Percentiles rank a stretch among this genome's conserved stretches.
Conservation (phyloP, 2,113 vertebrate genomes). For the Nicator chloris region DNA sequence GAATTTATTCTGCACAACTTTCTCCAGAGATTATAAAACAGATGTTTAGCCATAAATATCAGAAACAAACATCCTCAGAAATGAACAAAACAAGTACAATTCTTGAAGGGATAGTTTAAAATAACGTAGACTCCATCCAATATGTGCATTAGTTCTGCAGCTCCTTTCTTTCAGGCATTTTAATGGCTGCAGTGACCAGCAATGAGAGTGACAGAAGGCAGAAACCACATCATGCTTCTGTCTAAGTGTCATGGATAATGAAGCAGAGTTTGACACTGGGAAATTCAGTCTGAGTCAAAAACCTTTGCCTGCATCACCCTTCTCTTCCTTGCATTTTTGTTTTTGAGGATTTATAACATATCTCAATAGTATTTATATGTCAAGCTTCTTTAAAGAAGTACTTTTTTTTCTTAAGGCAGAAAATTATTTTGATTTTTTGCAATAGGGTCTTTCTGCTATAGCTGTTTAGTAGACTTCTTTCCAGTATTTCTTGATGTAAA, state of each 20-base stretch:
- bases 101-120: background rate
- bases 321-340: background rate
- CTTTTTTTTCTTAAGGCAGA: background rate
- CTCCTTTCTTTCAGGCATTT: background rate
- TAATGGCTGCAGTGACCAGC: background rate
- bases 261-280: background rate
- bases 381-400: background rate
- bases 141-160: background rate
- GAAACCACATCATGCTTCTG: background rate
- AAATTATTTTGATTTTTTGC: background rate
- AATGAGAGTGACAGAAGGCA: background rate
- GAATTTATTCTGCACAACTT: constrained; percentile 1
- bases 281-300: background rate
- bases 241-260: background rate
- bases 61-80: background rate
- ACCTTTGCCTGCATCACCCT: background rate
- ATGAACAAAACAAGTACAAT: background rate
- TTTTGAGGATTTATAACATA: background rate
- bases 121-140: background rate
- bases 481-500: background rate
- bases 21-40: constrained; percentile 19
- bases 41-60: background rate
- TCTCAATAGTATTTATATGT: background rate
- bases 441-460: background rate
- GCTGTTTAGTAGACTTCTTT: background rate